A percentile compares a stretch with the other conserved stretches of the same genome.
Conservation (phyloP, 1,140 invertebrate species). For the Trichonephila clavata region DNA sequence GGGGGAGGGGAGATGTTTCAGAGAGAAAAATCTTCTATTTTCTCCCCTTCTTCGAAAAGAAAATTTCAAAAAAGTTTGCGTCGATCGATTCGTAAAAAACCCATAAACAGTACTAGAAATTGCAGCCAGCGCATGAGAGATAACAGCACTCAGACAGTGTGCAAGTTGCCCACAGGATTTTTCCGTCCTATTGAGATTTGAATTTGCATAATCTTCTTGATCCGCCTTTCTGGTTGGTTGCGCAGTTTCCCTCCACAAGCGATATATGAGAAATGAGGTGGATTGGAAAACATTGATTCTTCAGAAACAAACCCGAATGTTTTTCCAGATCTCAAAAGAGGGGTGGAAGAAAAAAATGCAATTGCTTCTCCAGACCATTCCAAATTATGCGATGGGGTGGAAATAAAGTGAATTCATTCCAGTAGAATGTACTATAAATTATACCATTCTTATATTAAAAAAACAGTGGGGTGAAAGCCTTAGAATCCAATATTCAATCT, state of each 20-base stretch:
- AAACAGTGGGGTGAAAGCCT: not conserved
- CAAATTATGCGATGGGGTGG: not conserved
- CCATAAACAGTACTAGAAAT: not conserved
- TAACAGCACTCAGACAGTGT: not conserved
- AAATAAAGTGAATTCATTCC: slow-evolving; percentile 4
- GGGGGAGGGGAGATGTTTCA: not conserved
- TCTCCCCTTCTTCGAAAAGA: not conserved
- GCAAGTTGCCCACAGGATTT: not conserved
- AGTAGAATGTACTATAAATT: slow-evolving; percentile 2
- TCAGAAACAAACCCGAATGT: slow-evolving; percentile 26
- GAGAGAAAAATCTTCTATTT: not conserved
- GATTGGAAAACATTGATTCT: slow-evolving; percentile 24
- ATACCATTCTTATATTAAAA: not conserved
- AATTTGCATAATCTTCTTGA: slow-evolving; percentile 64
- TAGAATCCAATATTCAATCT: slow-evolving; percentile 19
- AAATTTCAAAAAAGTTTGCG: not conserved
- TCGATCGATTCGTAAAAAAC: slow-evolving; percentile 10
- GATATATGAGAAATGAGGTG: slow-evolving; percentile 26
- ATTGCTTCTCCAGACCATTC: not conserved
- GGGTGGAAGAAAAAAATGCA: not conserved
- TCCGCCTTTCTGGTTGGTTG: slow-evolving; percentile 67
- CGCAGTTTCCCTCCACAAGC: not conserved
- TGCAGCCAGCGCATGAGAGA: not conserved
- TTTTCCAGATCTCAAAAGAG: not conserved
- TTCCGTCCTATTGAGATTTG: slow-evolving; percentile 49